phyloP scores from a whole-genome alignment of 2,113 vertebrate genomes.

The Elephas maximus region DNA sequence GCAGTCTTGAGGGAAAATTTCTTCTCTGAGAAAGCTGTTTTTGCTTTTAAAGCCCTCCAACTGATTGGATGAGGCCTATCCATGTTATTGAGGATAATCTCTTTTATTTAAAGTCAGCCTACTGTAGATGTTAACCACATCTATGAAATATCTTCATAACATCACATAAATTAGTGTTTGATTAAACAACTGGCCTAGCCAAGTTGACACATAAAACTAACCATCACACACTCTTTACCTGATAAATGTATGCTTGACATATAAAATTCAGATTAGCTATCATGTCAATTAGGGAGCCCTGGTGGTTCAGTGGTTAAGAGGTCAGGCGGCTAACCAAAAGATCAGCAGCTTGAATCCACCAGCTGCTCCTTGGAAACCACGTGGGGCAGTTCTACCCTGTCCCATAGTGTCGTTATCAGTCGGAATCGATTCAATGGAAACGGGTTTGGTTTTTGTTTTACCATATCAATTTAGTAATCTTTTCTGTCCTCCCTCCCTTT shows the following conservation, averaged over 20 bases:
- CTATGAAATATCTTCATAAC: not conserved
- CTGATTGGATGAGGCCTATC: not conserved
- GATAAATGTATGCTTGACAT: not conserved
- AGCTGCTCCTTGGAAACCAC: too few relatives aligned
- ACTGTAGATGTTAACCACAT: not conserved
- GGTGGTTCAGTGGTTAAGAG: too few relatives aligned
- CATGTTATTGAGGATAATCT: not conserved
- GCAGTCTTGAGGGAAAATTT: not conserved
- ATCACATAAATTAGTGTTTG: not conserved
- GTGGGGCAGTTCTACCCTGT: too few relatives aligned
- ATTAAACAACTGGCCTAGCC: not conserved
- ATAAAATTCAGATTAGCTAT: not conserved
- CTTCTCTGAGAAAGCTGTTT: not conserved
- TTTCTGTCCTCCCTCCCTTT: slow-evolving; percentile 17
- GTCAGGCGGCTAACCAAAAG: too few relatives aligned
- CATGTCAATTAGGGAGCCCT: not conserved
- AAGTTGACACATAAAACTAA: not conserved
- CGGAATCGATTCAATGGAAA: too few relatives aligned
- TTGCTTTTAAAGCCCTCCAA: not conserved
- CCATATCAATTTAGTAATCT: not conserved
- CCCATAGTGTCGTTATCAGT: too few relatives aligned
- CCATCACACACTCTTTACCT: not conserved
- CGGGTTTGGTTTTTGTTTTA: not conserved
- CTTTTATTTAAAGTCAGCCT: not conserved
- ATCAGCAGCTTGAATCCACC: too few relatives aligned